Evolutionary conservation across 2,797 vertebrate genomes (phyloP), one percentile per base, ranked within the genome.

Genomic region (Anisognathus igniventris): DNA sequence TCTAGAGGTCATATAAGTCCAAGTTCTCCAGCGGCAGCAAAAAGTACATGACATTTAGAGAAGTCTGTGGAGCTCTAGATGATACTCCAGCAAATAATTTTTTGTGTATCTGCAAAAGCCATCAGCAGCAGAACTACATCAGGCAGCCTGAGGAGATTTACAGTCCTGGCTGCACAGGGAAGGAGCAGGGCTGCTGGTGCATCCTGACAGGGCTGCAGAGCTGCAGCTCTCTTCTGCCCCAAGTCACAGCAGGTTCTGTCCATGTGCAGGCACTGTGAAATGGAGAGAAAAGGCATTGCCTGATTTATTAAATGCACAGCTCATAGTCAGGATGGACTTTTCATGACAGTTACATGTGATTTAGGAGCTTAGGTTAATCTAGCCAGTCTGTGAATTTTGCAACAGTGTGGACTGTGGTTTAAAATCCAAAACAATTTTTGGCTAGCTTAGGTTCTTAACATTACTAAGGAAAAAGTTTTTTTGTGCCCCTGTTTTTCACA

Each of bases 61-160:
- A 78, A 9, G 18, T 35, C 60, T 73, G 37, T 51, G 39, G 50
- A 62, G 28, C 50, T 86, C 42, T 40, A 60, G 60, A 53, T 5
- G 28, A n/a, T 71, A 60, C 0, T 14, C 42, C 65, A 86, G 42
- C 31, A 80, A 87, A 90, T 40, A 58, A 39, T 72, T 68, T 85
- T 66, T 61, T n/a, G 24, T 45, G 3, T 80, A 58, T 81, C 93
- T 92, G 92, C 62, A 93, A 91, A 95, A 93, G 30, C 18, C 86
- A 94, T 90, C 86, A 92, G 5, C 45, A 71, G 33, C 44, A 80
- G 64, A 64, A 44, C 15, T 68, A 9, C 51, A 8, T 48, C 53
- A 83, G 53, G 30, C 45, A 78, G 18, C 7, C 44, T 82, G 64
- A 81, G 56, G 10, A 88, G 78, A 92, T 83, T 96, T 94, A 80